A percentile compares a stretch with the other conserved stretches of the same genome.
These are phyloP conservation scores for Drosophila orosa DNA, from an alignment of 1,140 invertebrate genomes.

Conservation along the genomic window DNA sequence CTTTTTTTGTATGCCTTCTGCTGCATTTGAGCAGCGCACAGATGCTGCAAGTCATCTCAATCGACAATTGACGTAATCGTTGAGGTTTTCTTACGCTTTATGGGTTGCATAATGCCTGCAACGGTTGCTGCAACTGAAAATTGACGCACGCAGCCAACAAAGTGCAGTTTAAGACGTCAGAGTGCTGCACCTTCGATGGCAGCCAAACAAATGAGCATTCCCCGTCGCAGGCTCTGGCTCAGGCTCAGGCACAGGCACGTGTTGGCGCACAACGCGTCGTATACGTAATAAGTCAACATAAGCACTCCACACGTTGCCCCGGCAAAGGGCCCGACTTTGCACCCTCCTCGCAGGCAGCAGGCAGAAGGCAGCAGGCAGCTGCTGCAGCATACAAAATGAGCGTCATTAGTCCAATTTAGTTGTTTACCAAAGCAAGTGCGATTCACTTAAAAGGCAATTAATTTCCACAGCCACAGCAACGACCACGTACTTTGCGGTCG, in stretches of 20 bases:
- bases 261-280: constrained; percentile 66
- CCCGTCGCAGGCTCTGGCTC: neutral
- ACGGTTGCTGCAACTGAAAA: constrained; percentile 15
- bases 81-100: neutral
- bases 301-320: constrained; percentile 58
- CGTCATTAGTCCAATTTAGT: constrained; percentile 84
- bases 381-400: constrained; percentile 77
- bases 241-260: constrained; percentile 50
- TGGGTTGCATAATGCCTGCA: constrained; percentile 14
- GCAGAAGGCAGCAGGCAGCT: constrained; percentile 9
- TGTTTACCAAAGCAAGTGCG: constrained; percentile 83
- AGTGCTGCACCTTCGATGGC: constrained; percentile 40
- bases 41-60: constrained; percentile 12
- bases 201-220: constrained; percentile 62
- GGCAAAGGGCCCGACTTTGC: constrained; percentile 1
- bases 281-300: constrained; percentile 81
- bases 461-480: constrained; percentile 74
- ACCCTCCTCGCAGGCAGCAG: constrained; percentile 2
- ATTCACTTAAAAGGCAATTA: constrained; percentile 84
- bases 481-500: constrained; percentile 82
- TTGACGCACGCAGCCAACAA: constrained; percentile 1
- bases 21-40: neutral
- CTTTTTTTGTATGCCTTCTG: neutral
- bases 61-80: constrained; percentile 14
- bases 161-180: constrained; percentile 32